A percentile compares a stretch with the other conserved stretches of the same genome.
Conservation (phyloP, 2,797 vertebrate genomes). For the Austrolebias charrua region DNA sequence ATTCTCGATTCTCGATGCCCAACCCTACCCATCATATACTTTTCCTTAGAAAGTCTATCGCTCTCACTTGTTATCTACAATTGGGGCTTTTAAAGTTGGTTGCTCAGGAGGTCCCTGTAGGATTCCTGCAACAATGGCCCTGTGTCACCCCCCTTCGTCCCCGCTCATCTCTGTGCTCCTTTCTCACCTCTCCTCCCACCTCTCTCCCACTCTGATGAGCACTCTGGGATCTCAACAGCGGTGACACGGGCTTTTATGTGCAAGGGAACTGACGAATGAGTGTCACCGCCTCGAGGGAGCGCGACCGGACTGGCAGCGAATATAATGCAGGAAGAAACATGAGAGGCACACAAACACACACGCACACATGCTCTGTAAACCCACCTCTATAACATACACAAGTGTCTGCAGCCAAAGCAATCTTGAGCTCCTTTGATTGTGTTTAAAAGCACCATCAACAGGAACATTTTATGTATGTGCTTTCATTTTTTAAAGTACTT, state of each 20-base stretch:
- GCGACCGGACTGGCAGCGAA: slow-evolving; percentile 44
- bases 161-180: slow-evolving; percentile 22
- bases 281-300: slow-evolving; percentile 51
- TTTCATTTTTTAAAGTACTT: background rate
- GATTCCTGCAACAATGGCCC: slow-evolving; percentile 60
- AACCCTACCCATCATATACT: background rate
- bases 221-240: slow-evolving; percentile 58
- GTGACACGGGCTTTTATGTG: slow-evolving; percentile 62
- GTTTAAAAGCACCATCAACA: slow-evolving; percentile 32
- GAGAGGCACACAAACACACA: slow-evolving; percentile 25
- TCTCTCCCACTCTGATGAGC: slow-evolving; percentile 58
- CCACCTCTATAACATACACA: slow-evolving; percentile 19
- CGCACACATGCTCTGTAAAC: slow-evolving; percentile 16
- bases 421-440: slow-evolving; percentile 30
- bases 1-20: too few relatives aligned
- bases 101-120: slow-evolving; percentile 54
- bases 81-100: slow-evolving; percentile 49
- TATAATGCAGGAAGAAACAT: slow-evolving; percentile 47
- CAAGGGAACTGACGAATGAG: slow-evolving; percentile 54
- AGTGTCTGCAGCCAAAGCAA: slow-evolving; percentile 6
- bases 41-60: slow-evolving; percentile 29
- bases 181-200: slow-evolving; percentile 19
- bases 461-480: background rate
- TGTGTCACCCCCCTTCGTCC: slow-evolving; percentile 35
- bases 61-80: slow-evolving; percentile 55